Conservation (phyloP, 2,888 invertebrate species). For the Sinopyrophorus schimmeli region DNA sequence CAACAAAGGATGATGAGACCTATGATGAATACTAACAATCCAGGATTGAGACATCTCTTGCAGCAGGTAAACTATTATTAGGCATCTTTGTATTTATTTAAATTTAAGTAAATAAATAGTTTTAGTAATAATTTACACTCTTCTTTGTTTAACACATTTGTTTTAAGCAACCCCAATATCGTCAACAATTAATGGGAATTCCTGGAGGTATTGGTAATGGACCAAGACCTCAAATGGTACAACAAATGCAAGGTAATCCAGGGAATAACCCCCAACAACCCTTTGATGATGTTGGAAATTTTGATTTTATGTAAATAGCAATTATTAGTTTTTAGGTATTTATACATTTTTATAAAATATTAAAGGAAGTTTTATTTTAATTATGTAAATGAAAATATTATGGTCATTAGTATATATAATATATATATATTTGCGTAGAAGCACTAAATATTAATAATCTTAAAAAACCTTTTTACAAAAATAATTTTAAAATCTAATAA, state of each 20-base stretch:
- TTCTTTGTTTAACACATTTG: conserved; percentile 43
- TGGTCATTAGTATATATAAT: background rate
- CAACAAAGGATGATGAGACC: conserved; percentile 74
- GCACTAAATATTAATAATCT: background rate
- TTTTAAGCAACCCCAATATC: conserved; percentile 74
- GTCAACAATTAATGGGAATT: conserved; percentile 63
- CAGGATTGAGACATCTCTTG: conserved; percentile 76
- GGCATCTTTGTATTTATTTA: too few relatives aligned
- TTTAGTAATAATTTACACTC: background rate
- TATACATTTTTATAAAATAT: too few relatives aligned
- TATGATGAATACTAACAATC: conserved; percentile 71
- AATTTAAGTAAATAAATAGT: too few relatives aligned
- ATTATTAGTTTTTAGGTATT: too few relatives aligned
- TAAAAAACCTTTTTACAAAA: conserved; percentile 3
- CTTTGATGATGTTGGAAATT: conserved; percentile 58
- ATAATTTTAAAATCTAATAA: conserved; percentile 7
- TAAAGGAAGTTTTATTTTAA: background rate
- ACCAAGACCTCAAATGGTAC: conserved; percentile 55
- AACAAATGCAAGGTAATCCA: conserved; percentile 52
- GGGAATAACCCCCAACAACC: conserved; percentile 55
- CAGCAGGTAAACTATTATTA: conserved; percentile 66
- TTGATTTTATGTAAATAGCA: conserved; percentile 46
- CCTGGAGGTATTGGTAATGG: conserved; percentile 58
- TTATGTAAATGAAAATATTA: background rate
- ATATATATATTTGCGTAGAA: background rate